phyloP scores from a whole-genome alignment of 2,888 invertebrate species.

The Spisula subtruncata region DNA sequence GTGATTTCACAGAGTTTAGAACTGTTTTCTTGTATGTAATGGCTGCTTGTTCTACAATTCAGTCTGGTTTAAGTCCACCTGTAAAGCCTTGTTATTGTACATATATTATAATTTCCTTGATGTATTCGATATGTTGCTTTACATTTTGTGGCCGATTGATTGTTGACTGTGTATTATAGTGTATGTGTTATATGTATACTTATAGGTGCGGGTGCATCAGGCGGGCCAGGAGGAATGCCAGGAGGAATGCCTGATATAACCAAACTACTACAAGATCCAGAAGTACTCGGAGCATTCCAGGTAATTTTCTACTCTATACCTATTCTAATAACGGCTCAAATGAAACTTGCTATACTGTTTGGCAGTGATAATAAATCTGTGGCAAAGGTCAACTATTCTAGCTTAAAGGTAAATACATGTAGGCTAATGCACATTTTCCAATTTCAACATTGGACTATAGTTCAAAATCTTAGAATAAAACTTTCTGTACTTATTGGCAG shows the following conservation, averaged over 20 bases:
- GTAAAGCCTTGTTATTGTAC: neutral
- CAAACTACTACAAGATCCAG: conserved; percentile 91
- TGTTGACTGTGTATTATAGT: too few relatives aligned
- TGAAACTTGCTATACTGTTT: too few relatives aligned
- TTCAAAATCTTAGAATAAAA: too few relatives aligned
- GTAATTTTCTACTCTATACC: conserved; percentile 86
- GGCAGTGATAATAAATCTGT: too few relatives aligned
- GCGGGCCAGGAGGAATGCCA: conserved; percentile 77
- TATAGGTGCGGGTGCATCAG: conserved; percentile 44
- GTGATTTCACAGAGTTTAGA: neutral
- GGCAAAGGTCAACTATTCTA: too few relatives aligned
- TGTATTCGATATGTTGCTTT: neutral
- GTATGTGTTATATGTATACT: neutral
- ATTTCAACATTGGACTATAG: too few relatives aligned
- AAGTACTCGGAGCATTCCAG: conserved; percentile 92
- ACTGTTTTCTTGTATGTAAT: neutral
- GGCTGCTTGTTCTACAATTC: neutral
- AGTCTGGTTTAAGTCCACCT: neutral
- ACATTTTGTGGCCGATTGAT: conserved; percentile 15
- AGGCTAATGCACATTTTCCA: too few relatives aligned
- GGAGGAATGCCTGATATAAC: conserved; percentile 85
- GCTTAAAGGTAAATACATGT: too few relatives aligned
- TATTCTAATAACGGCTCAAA: too few relatives aligned
- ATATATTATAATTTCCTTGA: neutral
- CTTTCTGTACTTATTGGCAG: too few relatives aligned